Conservation (phyloP, 2,888 invertebrate species). For the Rugalucina vietnamica region DNA sequence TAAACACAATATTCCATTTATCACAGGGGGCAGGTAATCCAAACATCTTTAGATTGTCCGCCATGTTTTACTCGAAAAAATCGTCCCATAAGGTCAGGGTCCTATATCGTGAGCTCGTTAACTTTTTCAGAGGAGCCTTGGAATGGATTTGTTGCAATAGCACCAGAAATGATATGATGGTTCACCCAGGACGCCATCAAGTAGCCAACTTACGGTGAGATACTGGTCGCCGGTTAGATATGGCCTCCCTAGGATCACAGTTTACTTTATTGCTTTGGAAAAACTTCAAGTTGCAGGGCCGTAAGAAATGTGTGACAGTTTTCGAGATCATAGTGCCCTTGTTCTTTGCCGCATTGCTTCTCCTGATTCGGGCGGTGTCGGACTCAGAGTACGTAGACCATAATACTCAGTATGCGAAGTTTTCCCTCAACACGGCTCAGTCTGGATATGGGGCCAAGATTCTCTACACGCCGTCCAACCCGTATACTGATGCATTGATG, state of each 20-base stretch:
- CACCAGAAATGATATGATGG: neutral
- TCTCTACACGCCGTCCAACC: neutral
- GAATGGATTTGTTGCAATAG: neutral
- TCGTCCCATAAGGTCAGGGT: too few relatives aligned
- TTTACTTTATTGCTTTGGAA: constrained; percentile 69
- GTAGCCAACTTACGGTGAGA: too few relatives aligned
- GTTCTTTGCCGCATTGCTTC: constrained; percentile 61
- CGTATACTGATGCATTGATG: neutral
- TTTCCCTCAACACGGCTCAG: neutral
- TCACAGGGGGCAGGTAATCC: too few relatives aligned
- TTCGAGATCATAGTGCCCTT: constrained; percentile 68
- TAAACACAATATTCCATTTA: too few relatives aligned
- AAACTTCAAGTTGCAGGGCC: constrained; percentile 64
- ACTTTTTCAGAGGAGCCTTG: too few relatives aligned
- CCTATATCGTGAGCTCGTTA: too few relatives aligned
- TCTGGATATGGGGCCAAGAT: neutral
- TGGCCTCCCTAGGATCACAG: constrained; percentile 39
- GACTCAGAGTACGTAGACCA: neutral
- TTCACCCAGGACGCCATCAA: too few relatives aligned
- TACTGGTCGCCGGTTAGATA: too few relatives aligned
- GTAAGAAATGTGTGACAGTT: constrained; percentile 61
- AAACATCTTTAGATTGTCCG: too few relatives aligned
- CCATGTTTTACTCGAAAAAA: too few relatives aligned
- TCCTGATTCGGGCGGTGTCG: constrained; percentile 46
- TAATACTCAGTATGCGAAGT: neutral